Evolutionary conservation across 2,888 invertebrate species (phyloP).

Genomic region (Lutraria lutraria): DNA sequence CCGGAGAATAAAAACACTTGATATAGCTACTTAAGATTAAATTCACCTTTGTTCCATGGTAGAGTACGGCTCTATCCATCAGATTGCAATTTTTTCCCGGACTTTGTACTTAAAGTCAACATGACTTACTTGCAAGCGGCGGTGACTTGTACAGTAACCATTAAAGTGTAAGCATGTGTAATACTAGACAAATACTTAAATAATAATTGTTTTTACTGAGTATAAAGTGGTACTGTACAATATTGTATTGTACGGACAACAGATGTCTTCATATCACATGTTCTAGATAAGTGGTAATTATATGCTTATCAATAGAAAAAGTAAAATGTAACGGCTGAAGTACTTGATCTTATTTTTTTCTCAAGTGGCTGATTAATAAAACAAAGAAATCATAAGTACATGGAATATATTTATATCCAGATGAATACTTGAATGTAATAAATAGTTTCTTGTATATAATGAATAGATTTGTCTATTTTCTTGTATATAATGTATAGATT

Average conservation of each 20-base stretch:
- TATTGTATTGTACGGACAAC: background rate
- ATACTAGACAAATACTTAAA: background rate
- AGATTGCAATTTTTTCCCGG: background rate
- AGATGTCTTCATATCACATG: background rate
- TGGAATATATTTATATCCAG: background rate
- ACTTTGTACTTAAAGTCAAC: background rate
- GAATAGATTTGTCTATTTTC: background rate
- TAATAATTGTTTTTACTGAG: background rate
- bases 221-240: background rate
- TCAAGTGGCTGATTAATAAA: slow-evolving; percentile 1
- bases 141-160: background rate
- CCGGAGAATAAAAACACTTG: background rate
- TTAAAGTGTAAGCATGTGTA: background rate
- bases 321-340: background rate
- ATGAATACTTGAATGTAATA: background rate
- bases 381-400: background rate
- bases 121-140: background rate
- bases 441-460: background rate
- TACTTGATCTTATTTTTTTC: background rate
- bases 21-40: background rate
- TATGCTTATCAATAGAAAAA: background rate
- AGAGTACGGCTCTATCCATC: background rate
- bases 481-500: background rate
- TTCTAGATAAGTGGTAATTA: background rate
- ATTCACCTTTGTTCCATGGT: background rate